Percentiles rank a stretch among this genome's conserved stretches.
Conservation (phyloP, 2,888 invertebrate genomes). For the Mechanitis messenoides region DNA sequence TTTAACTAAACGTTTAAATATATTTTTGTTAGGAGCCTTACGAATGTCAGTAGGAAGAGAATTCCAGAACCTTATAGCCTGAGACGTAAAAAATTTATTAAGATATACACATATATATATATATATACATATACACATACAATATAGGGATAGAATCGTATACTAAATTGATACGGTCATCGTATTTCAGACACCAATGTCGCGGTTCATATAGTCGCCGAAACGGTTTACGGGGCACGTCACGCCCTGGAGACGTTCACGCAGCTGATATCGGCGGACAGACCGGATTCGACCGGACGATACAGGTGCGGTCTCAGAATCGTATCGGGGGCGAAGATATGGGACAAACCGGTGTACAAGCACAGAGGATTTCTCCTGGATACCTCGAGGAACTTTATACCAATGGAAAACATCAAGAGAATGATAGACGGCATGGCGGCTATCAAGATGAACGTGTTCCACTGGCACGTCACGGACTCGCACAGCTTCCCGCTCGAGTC, state of each 20-base stretch:
- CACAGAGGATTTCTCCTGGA: slow-evolving; percentile 94
- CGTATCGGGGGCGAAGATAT: slow-evolving; percentile 78
- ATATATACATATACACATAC: no score
- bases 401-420: slow-evolving; percentile 80
- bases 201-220: slow-evolving; percentile 73
- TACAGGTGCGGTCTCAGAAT: slow-evolving; percentile 76
- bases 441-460: slow-evolving; percentile 93
- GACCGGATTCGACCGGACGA: slow-evolving; percentile 41
- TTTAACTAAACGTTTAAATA: no score
- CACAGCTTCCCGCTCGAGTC: slow-evolving; percentile 94
- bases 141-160: neutral
- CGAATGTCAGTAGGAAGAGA: no score
- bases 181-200: slow-evolving; percentile 61
- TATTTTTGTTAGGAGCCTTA: no score
- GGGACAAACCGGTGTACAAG: slow-evolving; percentile 87
- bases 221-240: slow-evolving; percentile 83
- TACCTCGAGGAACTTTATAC: slow-evolving; percentile 91
- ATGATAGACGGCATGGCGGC: slow-evolving; percentile 91
- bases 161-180: neutral
- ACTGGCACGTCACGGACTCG: slow-evolving; percentile 94
- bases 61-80: no score
- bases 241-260: slow-evolving; percentile 86
- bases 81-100: no score
- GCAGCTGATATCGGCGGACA: slow-evolving; percentile 77
- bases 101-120: no score